These are phyloP conservation scores for Doris montereyensis DNA, from an alignment of 2,888 invertebrate species.

Conservation along the genomic window DNA sequence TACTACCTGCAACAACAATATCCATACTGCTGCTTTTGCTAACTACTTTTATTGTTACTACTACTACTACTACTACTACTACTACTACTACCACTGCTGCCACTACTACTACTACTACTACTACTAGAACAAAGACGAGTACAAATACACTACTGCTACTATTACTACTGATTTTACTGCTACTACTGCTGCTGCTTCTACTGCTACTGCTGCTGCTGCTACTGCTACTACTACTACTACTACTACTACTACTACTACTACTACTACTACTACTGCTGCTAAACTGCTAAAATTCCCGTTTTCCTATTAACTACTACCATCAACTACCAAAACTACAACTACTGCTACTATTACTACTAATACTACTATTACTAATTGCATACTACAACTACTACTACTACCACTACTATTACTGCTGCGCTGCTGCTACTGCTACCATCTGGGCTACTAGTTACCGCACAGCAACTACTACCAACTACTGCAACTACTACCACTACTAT, in stretches of 20 bases:
- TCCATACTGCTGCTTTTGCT: constrained; percentile 11
- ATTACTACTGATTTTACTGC: background rate
- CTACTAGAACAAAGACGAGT: background rate
- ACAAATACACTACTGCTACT: background rate
- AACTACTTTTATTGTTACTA: no score
- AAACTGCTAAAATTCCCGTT: no score
- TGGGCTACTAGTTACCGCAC: constrained; percentile 3
- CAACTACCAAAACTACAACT: no score
- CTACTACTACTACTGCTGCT: no score
- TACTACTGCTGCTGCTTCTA: constrained; percentile 9
- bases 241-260: no score
- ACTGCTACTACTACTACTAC: constrained; percentile 20
- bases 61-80: no score
- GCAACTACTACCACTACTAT: constrained; percentile 1
- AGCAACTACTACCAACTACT: background rate
- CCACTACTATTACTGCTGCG: background rate
- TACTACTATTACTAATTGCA: constrained; percentile 10
- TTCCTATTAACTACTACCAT: no score
- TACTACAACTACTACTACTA: constrained; percentile 20
- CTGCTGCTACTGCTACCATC: constrained; percentile 16
- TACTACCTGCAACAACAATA: no score
- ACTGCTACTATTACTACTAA: constrained; percentile 10
- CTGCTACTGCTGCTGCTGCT: constrained; percentile 18
- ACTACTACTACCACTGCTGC: no score
- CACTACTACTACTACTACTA: no score